Evolutionary conservation across 2,797 vertebrate genomes (phyloP).

Genomic region (Poeciliopsis infans): DNA sequence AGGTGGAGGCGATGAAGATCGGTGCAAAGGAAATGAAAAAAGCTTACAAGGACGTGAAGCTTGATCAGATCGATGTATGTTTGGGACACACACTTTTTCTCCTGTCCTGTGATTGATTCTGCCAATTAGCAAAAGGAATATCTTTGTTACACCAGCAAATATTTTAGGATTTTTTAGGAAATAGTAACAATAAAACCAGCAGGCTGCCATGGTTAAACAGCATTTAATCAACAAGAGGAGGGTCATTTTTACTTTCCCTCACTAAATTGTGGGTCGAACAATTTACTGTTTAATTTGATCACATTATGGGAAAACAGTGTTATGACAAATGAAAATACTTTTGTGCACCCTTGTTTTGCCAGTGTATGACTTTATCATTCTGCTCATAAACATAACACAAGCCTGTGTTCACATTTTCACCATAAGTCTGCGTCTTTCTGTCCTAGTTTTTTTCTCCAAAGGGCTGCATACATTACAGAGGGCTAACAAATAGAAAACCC

Average conservation of each 20-base stretch:
- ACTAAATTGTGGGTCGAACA: neutral
- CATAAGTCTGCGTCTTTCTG: neutral
- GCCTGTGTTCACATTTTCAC: neutral
- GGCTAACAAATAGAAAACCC: neutral
- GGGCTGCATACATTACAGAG: neutral
- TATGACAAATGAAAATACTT: neutral
- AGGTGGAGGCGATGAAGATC: constrained; percentile 99
- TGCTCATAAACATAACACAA: neutral
- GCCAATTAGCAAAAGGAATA: neutral
- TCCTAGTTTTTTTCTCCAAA: neutral
- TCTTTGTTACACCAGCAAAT: neutral
- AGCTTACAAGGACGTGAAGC: constrained; percentile 95
- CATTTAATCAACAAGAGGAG: neutral
- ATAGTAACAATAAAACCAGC: neutral
- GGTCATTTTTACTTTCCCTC: neutral
- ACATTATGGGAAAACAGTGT: neutral
- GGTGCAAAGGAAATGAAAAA: constrained; percentile 99
- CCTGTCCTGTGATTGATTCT: neutral
- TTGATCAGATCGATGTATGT: constrained; percentile 95
- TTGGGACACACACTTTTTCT: neutral
- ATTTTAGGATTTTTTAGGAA: neutral
- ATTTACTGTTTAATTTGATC: neutral
- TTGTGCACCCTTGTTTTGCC: neutral
- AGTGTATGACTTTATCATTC: neutral
- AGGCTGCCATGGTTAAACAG: neutral